A percentile compares a stretch with the other conserved stretches of the same genome.
Evolutionary conservation across 2,113 vertebrate genomes (phyloP).

Genomic region (Sceloporus tristichus): DNA sequence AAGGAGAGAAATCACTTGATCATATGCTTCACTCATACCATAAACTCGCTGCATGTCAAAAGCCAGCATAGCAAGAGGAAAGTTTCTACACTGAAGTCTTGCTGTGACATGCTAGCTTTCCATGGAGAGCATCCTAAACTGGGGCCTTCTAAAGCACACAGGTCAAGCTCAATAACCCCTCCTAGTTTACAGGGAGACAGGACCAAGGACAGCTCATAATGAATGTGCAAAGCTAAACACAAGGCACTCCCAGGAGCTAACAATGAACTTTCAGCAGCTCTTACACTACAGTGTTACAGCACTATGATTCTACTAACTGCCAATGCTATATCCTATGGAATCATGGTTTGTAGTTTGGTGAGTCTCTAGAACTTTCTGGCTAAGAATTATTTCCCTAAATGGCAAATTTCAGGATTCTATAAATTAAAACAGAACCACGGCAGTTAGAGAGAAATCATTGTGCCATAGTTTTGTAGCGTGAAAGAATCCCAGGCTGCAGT

Average conservation of each 20-base stretch:
- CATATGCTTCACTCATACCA: not conserved
- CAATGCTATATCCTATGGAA: too few relatives aligned
- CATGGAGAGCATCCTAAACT: not conserved
- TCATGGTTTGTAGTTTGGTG: too few relatives aligned
- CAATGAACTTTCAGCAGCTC: not conserved
- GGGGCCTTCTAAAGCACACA: not conserved
- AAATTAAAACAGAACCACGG: too few relatives aligned
- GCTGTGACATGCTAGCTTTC: not conserved
- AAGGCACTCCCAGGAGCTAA: not conserved
- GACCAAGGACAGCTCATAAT: slow-evolving; percentile 1
- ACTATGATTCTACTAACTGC: too few relatives aligned
- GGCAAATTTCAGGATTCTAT: too few relatives aligned
- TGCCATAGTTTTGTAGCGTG: too few relatives aligned
- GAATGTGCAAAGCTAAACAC: not conserved
- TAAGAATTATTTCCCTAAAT: too few relatives aligned
- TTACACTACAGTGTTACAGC: not conserved
- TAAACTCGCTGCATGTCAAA: not conserved
- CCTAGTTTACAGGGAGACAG: not conserved
- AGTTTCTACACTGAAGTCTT: not conserved
- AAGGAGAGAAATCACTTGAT: not conserved
- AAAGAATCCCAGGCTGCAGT: not conserved
- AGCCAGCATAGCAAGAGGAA: not conserved
- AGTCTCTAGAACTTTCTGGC: too few relatives aligned
- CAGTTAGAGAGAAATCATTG: too few relatives aligned
- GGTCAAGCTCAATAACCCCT: not conserved